These are phyloP conservation scores for Xanthia togata DNA, from an alignment of 2,888 invertebrate genomes.

Conservation along the genomic window DNA sequence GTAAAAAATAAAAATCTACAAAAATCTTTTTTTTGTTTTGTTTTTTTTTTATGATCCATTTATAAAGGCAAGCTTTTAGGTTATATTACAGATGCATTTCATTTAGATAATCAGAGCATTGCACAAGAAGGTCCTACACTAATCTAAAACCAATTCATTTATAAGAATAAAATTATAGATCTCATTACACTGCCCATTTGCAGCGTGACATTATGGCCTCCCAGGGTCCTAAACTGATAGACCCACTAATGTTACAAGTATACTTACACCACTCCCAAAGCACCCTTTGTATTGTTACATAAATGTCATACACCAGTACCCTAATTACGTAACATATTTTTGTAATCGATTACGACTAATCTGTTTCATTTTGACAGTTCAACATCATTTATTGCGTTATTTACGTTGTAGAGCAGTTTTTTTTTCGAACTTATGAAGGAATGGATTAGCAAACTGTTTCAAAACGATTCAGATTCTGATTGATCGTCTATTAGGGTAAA, in stretches of 20 bases:
- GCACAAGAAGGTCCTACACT: not conserved
- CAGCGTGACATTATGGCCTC: not conserved
- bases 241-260: not conserved
- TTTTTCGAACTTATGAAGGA: no score
- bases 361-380: no score
- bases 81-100: not conserved
- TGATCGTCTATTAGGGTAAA: not conserved
- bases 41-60: not conserved
- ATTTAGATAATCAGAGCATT: slow-evolving; percentile 11
- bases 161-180: not conserved
- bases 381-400: no score
- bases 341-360: no score
- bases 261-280: slow-evolving; percentile 10
- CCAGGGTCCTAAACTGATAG: not conserved
- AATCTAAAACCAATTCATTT: not conserved
- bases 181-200: no score
- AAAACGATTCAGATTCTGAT: no score
- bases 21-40: not conserved
- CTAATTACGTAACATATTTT: no score
- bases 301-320: slow-evolving; percentile 27
- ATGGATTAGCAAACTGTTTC: no score
- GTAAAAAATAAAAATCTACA: no score
- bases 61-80: no score
- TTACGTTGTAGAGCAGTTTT: no score
- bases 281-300: slow-evolving; percentile 1